Evolutionary conservation across 2,113 vertebrate species (phyloP), one percentile per base, ranked within the genome.

Genomic region (Poeciliopsis prolifica): DNA sequence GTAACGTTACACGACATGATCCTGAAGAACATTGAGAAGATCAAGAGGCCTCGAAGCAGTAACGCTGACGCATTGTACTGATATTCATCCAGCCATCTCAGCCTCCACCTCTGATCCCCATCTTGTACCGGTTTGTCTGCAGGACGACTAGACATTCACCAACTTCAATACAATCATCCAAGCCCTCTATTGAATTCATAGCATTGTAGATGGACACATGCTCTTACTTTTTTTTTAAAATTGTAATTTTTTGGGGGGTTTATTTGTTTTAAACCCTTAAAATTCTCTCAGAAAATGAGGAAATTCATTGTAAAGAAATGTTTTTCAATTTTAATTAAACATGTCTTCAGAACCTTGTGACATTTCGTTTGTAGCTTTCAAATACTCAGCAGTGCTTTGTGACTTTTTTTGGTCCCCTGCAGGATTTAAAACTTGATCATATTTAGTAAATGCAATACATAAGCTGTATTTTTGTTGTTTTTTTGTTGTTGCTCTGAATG

Each of bases 11-110:
- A 99, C 70, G 98, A 99, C 92, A 98, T 99, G 98, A 99, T 99
- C 87, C 95, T 99, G 92, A 99, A 99, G 95, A 99, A 99, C 92
- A 99, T 99, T 11, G 98, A 99, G 94, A 99, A 99, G 95, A 99
- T 99, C 93, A 99, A 98, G 95, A 96, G 96, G 95, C 98, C 98
- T 85, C 95, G 98, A 80, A 99, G 97, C 96, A 98, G 97, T 95
- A 99, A 99, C 65, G 93, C 96, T n/a, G 98, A 99, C 75, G 97
- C 98, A 24, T 95, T 99, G 87, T 99, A 99, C 94, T 99, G 96
- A 93, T 88, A 72, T 65, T 77, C 35, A 24, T 74, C 54, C 69
- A 58, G 13, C 79, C 61, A 5, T 19, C 30, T 76, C 62, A n/a
- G 28, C 68, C 80, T 24, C 75, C 67, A 0, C 10, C 24, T n/a